A percentile compares a stretch with the other conserved stretches of the same genome.
Evolutionary conservation across 2,797 vertebrate genomes (phyloP).

Genomic region (Coregonus suidteri): DNA sequence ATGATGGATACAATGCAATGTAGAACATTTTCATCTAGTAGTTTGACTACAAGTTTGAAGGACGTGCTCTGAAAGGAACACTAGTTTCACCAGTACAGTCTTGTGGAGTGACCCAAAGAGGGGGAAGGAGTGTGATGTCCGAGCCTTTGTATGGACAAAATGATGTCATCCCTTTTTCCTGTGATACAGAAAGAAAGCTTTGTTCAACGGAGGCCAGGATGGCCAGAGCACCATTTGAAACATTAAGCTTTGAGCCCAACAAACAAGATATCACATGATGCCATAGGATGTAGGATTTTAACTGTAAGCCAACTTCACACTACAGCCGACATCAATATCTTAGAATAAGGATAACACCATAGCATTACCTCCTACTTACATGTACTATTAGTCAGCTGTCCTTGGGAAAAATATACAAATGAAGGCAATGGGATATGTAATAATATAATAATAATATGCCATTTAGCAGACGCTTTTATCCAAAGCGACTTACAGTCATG

Average conservation of each 20-base stretch:
- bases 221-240: constrained; percentile 59
- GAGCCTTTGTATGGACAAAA: constrained; percentile 66
- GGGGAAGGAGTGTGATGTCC: constrained; percentile 62
- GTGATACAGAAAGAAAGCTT: constrained; percentile 75
- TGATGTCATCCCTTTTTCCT: constrained; percentile 79
- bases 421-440: too few relatives aligned
- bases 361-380: too few relatives aligned
- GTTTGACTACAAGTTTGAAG: too few relatives aligned
- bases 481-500: too few relatives aligned
- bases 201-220: constrained; percentile 63
- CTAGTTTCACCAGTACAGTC: constrained; percentile 28
- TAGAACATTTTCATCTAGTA: too few relatives aligned
- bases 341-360: neutral
- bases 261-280: neutral
- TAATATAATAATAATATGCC: too few relatives aligned
- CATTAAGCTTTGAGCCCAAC: constrained; percentile 18
- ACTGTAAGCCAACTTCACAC: neutral
- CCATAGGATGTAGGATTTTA: neutral
- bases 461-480: too few relatives aligned
- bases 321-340: neutral
- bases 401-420: too few relatives aligned
- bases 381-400: too few relatives aligned
- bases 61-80: constrained; percentile 25
- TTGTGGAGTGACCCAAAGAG: constrained; percentile 6
- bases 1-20: too few relatives aligned